Evolutionary conservation across 1,140 invertebrate species (phyloP).

Genomic region (Eumeta japonica): DNA sequence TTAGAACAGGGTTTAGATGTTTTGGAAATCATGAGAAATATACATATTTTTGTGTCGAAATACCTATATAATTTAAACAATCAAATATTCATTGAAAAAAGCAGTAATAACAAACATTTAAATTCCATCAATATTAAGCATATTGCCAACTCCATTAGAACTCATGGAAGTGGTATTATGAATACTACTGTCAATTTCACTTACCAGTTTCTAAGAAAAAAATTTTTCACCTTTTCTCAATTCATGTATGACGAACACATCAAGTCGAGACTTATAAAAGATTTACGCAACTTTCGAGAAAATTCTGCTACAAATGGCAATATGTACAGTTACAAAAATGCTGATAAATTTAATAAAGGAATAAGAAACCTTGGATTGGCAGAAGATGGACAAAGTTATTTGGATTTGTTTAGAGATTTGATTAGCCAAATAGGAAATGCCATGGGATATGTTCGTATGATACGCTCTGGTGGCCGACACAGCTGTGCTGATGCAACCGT

Average conservation of each 20-base stretch:
- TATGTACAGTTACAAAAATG: slow-evolving; percentile 82
- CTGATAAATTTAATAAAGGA: slow-evolving; percentile 92
- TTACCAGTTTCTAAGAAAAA: slow-evolving; percentile 93
- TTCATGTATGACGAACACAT: slow-evolving; percentile 99
- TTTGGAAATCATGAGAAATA: slow-evolving; percentile 95
- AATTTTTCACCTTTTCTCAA: slow-evolving; percentile 94
- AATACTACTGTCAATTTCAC: slow-evolving; percentile 96
- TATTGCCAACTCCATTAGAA: slow-evolving; percentile 95
- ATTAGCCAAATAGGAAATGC: slow-evolving; percentile 96
- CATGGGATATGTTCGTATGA: slow-evolving; percentile 92
- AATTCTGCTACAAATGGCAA: slow-evolving; percentile 57
- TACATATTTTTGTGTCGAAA: slow-evolving; percentile 91
- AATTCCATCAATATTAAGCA: slow-evolving; percentile 96
- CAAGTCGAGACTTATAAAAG: slow-evolving; percentile 90
- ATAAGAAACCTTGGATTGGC: slow-evolving; percentile 87
- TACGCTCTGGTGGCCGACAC: slow-evolving; percentile 90
- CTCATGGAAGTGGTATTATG: slow-evolving; percentile 96
- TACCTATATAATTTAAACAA: slow-evolving; percentile 97
- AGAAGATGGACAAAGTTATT: slow-evolving; percentile 79
- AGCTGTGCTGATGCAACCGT: slow-evolving; percentile 87
- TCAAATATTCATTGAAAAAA: slow-evolving; percentile 93
- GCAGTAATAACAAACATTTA: slow-evolving; percentile 90
- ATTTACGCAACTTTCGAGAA: slow-evolving; percentile 74
- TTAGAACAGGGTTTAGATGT: slow-evolving; percentile 98
- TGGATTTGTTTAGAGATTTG: slow-evolving; percentile 90